Evolutionary conservation across 1,140 invertebrate species (phyloP), one percentile per base, ranked within the genome.

Genomic region (Drosophila littoralis): DNA sequence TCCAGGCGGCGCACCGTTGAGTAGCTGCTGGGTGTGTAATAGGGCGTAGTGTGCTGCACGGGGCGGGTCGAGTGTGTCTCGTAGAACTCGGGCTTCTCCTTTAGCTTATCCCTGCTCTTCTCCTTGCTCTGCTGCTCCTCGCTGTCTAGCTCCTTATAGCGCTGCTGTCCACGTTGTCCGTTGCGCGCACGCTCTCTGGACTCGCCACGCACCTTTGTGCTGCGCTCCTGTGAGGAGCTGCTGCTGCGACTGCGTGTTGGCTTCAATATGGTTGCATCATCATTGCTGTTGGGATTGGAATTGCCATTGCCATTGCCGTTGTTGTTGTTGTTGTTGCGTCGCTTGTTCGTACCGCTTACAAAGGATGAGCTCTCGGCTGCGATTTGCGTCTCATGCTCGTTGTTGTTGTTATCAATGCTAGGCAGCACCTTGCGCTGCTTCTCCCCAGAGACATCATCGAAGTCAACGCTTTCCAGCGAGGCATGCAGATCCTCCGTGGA

Each of bases 341-440:
- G 74, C 57, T 89, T 89, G 12, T 93, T 70, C 5, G 77, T 15
- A n/a, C 92, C 95, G 32, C 94, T 94, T 0, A 95, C 94, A 81
- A 96, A 96, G 0, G 95, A 95, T 0, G 95, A 95, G 2, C 95
- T 95, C 91, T 97, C 96, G 2, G 96, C 95, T 0, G 95, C 94
- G 2, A 95, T 94, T 91, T 97, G 96, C 58, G 94, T 94, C 88
- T 97, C 96, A 8, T 89, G 75, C 8, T 90, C 77, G 17, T 92
- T 83, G 54, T 75, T 90, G 15, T 91, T 91, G 54, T 80, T 91
- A 7, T 91, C 88, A 7, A 89, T 90, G 65, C 46, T 79, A n/a
- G 89, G 40, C 7, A 90, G 15, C 36, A 81, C 85, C 51, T 91
- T 86, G n/a, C 83, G 73, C 57, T 91, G 90, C 63, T 92, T 92